Evolutionary conservation across 2,888 invertebrate genomes (phyloP), one percentile per base, ranked within the genome.

Genomic region (Parascotia fuliginaria): DNA sequence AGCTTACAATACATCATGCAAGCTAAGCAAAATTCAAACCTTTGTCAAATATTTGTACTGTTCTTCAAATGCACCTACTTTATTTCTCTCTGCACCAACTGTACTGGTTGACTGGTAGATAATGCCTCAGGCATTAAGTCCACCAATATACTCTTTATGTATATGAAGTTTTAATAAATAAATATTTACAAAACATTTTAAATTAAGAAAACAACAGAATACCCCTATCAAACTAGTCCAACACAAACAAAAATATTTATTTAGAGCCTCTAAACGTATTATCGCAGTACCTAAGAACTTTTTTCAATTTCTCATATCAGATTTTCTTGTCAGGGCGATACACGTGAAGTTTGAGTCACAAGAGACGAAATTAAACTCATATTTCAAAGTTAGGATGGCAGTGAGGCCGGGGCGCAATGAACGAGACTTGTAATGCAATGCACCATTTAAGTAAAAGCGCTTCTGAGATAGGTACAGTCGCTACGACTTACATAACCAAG

Each of bases 301-400:
- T 71, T 62, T 66, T 55, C 60, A 65, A 75, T 71, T 70, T 73
- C 56, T 65, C 64, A 68, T 66, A 68, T 60, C 65, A 64, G 62
- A 70, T 72, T 73, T 70, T 55, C 62, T 56, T 65, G 60, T 66
- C 67, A 60, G 47, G 44, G 42, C 54, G 60, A 62, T 63, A 61
- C 60, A 65, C 54, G 60, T 60, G 52, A 60, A 72, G 63, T 71
- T 71, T 64, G 52, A 62, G 62, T 65, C 70, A 67, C 73, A 58
- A 63, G 76, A 71, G 76, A 73, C 72, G 54, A 71, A 75, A 78
- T 77, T 72, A 76, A 75, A 75, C 57, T 73, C 69, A 70, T 73
- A 77, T 75, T 76, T 75, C 65, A 73, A 46, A 50, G 44, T 48
- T 60, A 57, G 66, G 64, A 59, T 54, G 65, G 57, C 55, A 47